phyloP scores from a whole-genome alignment of 2,113 vertebrate genomes.

The Scatophagus argus region DNA sequence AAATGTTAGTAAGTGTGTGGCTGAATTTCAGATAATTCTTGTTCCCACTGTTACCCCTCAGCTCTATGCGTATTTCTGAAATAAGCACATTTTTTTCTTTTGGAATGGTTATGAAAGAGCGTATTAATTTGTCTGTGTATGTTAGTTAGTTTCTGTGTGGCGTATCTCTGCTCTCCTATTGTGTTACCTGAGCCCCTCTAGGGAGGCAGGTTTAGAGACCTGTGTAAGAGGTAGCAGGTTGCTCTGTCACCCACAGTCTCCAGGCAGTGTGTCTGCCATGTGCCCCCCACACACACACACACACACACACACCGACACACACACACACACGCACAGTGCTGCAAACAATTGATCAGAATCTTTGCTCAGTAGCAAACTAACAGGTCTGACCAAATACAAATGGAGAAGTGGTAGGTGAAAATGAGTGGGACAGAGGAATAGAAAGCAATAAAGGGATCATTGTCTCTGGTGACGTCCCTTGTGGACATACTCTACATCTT shows the following conservation, averaged over 20 bases:
- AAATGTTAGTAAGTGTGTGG: constrained; percentile 36
- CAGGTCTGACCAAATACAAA: constrained; percentile 16
- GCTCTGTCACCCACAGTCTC: constrained; percentile 58
- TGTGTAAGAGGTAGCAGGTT: constrained; percentile 57
- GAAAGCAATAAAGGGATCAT: constrained; percentile 59
- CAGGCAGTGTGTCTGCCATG: constrained; percentile 66
- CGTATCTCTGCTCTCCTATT: constrained; percentile 39
- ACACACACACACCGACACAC: constrained; percentile 28
- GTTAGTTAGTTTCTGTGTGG: constrained; percentile 15
- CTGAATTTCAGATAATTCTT: constrained; percentile 37
- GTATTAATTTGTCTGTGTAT: neutral
- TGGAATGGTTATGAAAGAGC: constrained; percentile 2
- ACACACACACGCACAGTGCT: constrained; percentile 15
- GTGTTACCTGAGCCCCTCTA: constrained; percentile 75
- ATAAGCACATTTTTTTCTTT: neutral
- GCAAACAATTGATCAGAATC: constrained; percentile 22
- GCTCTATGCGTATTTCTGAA: constrained; percentile 19
- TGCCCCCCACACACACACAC: constrained; percentile 33
- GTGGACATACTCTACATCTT: no score
- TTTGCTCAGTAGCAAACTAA: constrained; percentile 13
- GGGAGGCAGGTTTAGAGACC: constrained; percentile 66
- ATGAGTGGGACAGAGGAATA: constrained; percentile 63
- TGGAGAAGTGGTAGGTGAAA: constrained; percentile 63
- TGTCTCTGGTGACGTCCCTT: constrained; percentile 22
- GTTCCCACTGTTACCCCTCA: constrained; percentile 28